Evolutionary conservation across 2,797 vertebrate genomes (phyloP).

Genomic region (Oryzias dopingdopingensis): DNA sequence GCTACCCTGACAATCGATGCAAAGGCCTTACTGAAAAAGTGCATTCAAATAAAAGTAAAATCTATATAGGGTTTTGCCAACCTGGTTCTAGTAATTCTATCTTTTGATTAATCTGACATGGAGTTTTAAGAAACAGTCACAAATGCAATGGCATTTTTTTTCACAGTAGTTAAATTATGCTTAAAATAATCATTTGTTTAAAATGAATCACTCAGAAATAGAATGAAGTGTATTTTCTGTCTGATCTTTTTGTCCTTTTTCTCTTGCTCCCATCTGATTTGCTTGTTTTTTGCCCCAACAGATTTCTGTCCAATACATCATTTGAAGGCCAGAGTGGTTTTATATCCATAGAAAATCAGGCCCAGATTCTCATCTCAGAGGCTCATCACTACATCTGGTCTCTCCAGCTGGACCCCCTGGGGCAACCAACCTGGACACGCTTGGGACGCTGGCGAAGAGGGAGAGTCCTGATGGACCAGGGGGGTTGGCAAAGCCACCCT

Average conservation of each 20-base stretch:
- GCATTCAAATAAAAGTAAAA: too few species aligned
- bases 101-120: too few species aligned
- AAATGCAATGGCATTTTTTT: too few species aligned
- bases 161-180: too few species aligned
- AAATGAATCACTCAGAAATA: too few species aligned
- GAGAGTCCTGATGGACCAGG: slow-evolving; percentile 88
- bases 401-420: slow-evolving; percentile 92
- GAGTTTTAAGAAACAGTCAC: too few species aligned
- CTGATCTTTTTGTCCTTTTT: slow-evolving; percentile 2
- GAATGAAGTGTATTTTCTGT: too few species aligned
- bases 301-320: slow-evolving; percentile 92
- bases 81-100: too few species aligned
- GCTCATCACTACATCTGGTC: slow-evolving; percentile 98
- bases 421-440: slow-evolving; percentile 94
- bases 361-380: slow-evolving; percentile 84
- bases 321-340: slow-evolving; percentile 92
- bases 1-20: too few species aligned
- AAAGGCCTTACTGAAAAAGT: too few species aligned
- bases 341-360: slow-evolving; percentile 80
- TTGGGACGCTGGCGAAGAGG: slow-evolving; percentile 91
- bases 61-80: too few species aligned
- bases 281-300: slow-evolving; percentile 47
- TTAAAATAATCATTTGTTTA: too few species aligned
- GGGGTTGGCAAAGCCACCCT: slow-evolving; percentile 87
- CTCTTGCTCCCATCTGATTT: slow-evolving; percentile 11